phyloP scores from a whole-genome alignment of 1,140 invertebrate genomes.

The Aphaenogaster floridana region DNA sequence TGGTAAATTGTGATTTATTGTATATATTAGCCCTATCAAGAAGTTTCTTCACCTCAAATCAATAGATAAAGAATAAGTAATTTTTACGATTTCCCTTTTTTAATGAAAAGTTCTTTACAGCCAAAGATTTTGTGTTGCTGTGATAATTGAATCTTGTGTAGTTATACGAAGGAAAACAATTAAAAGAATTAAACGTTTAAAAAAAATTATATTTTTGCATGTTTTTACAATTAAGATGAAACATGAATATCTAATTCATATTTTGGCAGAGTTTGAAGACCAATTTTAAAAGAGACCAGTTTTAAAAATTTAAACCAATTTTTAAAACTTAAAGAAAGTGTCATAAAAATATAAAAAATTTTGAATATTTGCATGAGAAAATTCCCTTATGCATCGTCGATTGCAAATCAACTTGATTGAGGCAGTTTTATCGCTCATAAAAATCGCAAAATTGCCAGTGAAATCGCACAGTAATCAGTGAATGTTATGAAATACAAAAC shows the following conservation, averaged over 20 bases:
- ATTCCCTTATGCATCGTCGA: background rate
- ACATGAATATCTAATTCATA: background rate
- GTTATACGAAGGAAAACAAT: background rate
- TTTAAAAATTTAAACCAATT: background rate
- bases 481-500: background rate
- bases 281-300: too few relatives aligned
- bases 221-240: too few relatives aligned
- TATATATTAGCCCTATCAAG: too few relatives aligned
- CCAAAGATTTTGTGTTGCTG: background rate
- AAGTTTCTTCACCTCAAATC: background rate
- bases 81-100: background rate
- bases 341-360: background rate
- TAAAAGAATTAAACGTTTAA: background rate
- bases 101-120: background rate
- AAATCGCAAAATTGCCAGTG: background rate
- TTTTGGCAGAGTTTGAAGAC: background rate
- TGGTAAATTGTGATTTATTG: constrained; percentile 74
- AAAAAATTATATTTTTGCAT: background rate
- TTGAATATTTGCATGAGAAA: background rate
- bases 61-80: background rate
- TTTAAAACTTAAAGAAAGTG: background rate
- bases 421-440: background rate
- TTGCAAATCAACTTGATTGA: background rate
- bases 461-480: background rate
- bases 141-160: background rate